phyloP scores from a whole-genome alignment of 2,113 vertebrate species.

The Puntigrus tetrazona region DNA sequence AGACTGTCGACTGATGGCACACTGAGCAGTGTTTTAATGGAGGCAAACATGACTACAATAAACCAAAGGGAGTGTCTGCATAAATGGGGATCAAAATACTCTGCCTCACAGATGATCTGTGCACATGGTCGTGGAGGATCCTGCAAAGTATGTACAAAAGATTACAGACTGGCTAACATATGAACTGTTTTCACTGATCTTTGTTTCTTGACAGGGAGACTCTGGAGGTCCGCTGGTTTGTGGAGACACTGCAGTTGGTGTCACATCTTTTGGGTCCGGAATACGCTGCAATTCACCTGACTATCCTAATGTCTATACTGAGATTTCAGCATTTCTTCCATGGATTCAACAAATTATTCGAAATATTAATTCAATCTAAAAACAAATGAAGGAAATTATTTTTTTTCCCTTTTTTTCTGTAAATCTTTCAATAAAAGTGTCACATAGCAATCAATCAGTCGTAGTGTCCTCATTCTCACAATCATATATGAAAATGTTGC shows the following conservation, averaged over 20 bases:
- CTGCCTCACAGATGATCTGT: background rate
- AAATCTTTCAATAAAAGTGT: background rate
- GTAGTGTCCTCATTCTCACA: background rate
- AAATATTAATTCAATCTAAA: background rate
- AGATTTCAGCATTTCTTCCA: conserved; percentile 29
- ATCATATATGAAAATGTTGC: background rate
- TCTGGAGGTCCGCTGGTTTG: conserved; percentile 54
- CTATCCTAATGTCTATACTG: conserved; percentile 32
- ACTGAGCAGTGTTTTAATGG: background rate
- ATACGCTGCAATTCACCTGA: background rate
- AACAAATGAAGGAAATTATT: background rate
- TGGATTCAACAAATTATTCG: background rate
- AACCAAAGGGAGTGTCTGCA: fast-evolving
- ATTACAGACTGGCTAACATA: background rate
- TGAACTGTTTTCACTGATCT: background rate
- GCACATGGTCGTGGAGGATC: background rate
- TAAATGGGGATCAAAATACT: background rate
- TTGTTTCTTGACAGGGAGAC: conserved; percentile 42
- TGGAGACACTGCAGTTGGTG: conserved; percentile 34
- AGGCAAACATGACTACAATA: background rate
- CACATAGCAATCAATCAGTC: background rate
- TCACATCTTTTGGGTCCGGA: background rate
- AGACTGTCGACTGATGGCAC: too few species aligned
- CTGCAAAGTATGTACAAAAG: background rate
- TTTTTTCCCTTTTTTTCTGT: background rate